Base-by-base conservation (phyloP, 2,888 invertebrate genomes). In the Achlya flavicornis region DNA sequence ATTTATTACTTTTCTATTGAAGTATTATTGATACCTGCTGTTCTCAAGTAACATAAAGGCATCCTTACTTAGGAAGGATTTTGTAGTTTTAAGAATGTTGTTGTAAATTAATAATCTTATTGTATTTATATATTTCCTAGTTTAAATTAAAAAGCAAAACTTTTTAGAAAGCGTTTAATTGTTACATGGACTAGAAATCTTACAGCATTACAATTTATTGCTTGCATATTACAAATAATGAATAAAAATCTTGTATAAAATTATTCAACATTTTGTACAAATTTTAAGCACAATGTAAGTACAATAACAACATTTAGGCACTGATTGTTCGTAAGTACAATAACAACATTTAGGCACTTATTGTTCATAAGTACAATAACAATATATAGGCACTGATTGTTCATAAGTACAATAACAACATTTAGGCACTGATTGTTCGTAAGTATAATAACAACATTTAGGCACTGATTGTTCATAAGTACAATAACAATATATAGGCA, bases 121-220 rank as follows among this genome's bases (percentile, higher is more conserved):
- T 63, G 46, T 60, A 63, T 62, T 62, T 64, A 60, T 64, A 32
- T 62, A 61, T 61, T 61, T 57, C 61, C 3, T 41, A 64, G 66
- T 68, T 66, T 72, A 79, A 77, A 78, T 63, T 63, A 58, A 65
- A 41, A 33, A 16, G 6, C 12, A 7, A 64, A 66, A 67, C 76
- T 72, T n/a, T 78, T 80, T 80, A 86, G 81, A 87, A 92, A 91
- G 90, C 90, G 79, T 87, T 90, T 89, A 85, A 85, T 91, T 88
- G 87, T 91, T 88, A 88, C 78, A 76, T 80, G 81, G 92, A 92
- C 92, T 92, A 92, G 92, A 92, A 86, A 84, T 75, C 78, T 87
- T 87, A 88, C 82, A 85, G 86, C 85, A 81, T 85, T 86, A 80
- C 71, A 41, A 41, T 41, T 35, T 41, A 41, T 41, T 41, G 41